Evolutionary conservation across 2,888 invertebrate genomes (phyloP).

Genomic region (Hirudinaria manillensis): DNA sequence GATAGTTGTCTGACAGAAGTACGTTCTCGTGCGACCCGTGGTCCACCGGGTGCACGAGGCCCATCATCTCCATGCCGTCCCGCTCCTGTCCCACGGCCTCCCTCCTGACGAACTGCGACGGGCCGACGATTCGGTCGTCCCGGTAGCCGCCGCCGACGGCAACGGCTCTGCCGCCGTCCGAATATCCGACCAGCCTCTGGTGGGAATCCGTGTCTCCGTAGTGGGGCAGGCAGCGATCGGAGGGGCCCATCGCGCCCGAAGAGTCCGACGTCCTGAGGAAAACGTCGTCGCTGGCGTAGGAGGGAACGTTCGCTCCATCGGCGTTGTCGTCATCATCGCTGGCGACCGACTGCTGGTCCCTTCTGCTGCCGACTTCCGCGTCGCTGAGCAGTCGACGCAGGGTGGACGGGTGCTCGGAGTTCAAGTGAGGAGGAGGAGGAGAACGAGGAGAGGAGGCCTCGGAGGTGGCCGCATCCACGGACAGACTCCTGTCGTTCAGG

Average conservation of each 20-base stretch:
- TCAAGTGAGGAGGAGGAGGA: not conserved
- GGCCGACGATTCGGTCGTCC: not conserved
- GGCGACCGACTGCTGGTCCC: not conserved
- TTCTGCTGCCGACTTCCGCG: not conserved
- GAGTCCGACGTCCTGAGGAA: slow-evolving; percentile 13
- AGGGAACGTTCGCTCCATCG: not conserved
- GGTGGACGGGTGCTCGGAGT: slow-evolving; percentile 22
- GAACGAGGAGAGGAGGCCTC: not conserved
- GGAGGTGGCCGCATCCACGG: slow-evolving; percentile 12
- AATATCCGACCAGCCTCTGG: not conserved
- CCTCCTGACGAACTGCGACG: not conserved
- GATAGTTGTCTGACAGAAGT: not conserved
- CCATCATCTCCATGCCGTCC: not conserved
- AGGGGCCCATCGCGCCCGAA: not conserved
- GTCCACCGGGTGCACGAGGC: not conserved
- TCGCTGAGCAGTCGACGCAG: slow-evolving; percentile 23
- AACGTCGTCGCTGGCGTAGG: slow-evolving; percentile 16
- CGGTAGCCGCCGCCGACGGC: slow-evolving; percentile 7
- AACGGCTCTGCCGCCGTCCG: not conserved
- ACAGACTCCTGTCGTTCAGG: slow-evolving; percentile 20
- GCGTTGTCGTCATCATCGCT: slow-evolving; percentile 23
- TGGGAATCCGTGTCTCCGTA: not conserved
- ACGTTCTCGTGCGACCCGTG: not conserved
- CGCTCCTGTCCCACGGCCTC: not conserved
- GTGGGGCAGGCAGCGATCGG: slow-evolving; percentile 6